These are phyloP conservation scores for Amphimedon queenslandica DNA, from an alignment of 37 sponge, comb jelly and placozoan species.

Conservation along the genomic window DNA sequence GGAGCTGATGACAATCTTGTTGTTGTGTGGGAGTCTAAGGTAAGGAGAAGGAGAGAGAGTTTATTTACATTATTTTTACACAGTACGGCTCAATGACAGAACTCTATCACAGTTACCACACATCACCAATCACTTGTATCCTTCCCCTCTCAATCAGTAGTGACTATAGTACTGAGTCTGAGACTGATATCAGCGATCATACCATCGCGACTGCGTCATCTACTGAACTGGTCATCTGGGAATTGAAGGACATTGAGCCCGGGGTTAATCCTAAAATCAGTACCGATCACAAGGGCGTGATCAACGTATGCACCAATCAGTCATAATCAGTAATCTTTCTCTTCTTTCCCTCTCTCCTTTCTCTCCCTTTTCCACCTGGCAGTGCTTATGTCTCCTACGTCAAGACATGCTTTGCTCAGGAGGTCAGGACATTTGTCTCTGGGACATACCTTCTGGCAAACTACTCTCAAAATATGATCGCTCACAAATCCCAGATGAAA, in stretches of 20 bases:
- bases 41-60: background rate
- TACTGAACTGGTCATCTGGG: constrained; percentile 1
- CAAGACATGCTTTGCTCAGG: constrained; percentile 56
- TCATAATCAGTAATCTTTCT: no score
- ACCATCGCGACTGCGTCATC: background rate
- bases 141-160: constrained; percentile 14
- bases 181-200: background rate
- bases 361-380: no score
- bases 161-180: constrained; percentile 17
- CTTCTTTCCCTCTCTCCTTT: no score
- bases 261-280: constrained; percentile 18
- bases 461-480: constrained; percentile 31
- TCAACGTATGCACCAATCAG: constrained; percentile 23
- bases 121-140: constrained; percentile 10
- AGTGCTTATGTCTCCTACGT: background rate
- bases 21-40: constrained; percentile 59
- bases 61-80: constrained; percentile 1
- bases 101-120: constrained; percentile 1
- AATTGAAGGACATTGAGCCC: constrained; percentile 13
- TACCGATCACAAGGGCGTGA: constrained; percentile 34
- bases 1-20: constrained; percentile 37
- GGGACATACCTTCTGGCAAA: constrained; percentile 39
- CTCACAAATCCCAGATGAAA: no score
- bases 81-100: background rate
- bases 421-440: constrained; percentile 59